A percentile compares a stretch with the other conserved stretches of the same genome.
phyloP scores from a whole-genome alignment of 23 tunicate species.

The Halocynthia roretzi region DNA sequence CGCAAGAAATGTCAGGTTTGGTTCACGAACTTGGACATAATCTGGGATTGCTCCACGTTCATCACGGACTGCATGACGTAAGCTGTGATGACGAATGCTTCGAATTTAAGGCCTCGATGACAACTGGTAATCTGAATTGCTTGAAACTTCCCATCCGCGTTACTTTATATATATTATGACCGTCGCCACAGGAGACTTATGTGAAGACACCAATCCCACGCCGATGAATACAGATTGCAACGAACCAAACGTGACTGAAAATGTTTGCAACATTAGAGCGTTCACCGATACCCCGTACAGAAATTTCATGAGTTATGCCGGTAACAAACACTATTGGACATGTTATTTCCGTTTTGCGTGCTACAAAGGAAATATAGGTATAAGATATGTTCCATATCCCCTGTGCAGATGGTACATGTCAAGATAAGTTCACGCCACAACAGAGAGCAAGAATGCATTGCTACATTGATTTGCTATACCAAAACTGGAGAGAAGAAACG shows the following conservation, averaged over 20 bases:
- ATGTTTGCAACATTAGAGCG: neutral
- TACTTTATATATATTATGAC: too few relatives aligned
- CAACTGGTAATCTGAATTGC: conserved; percentile 8
- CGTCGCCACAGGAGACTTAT: conserved; percentile 12
- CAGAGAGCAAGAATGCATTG: conserved; percentile 33
- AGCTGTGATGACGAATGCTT: conserved; percentile 20
- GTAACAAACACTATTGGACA: neutral
- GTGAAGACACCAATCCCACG: conserved; percentile 29
- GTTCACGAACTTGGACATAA: conserved; percentile 35
- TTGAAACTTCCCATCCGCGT: neutral
- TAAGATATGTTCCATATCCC: too few relatives aligned
- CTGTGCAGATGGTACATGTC: conserved; percentile 29
- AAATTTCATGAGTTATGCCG: conserved; percentile 42
- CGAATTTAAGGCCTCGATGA: conserved; percentile 22
- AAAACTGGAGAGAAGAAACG: conserved; percentile 8
- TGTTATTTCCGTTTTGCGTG: neutral
- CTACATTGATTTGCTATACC: conserved; percentile 21
- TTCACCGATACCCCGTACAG: conserved; percentile 17
- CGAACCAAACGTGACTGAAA: conserved; percentile 1
- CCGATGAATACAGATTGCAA: conserved; percentile 25
- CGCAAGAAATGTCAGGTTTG: conserved; percentile 24
- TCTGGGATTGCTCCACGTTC: conserved; percentile 31
- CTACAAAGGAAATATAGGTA: too few relatives aligned
- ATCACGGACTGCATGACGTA: conserved; percentile 17
- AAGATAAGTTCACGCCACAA: conserved; percentile 23